Evolutionary conservation across 1,140 invertebrate species (phyloP), one percentile per base, ranked within the genome.

Genomic region (Drosophila lowei): DNA sequence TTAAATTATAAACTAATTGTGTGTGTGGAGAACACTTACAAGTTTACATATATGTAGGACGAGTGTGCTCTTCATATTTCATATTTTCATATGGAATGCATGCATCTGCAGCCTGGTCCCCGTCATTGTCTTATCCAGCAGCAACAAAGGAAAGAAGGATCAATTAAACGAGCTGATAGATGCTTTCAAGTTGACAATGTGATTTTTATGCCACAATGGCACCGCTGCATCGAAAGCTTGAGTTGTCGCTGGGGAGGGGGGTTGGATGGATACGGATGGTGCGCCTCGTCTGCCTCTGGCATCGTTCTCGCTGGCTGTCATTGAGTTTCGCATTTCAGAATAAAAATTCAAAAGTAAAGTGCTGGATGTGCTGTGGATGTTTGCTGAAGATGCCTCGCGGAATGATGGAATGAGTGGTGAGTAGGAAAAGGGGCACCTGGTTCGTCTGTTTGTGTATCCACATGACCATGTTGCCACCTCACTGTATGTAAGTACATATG

Each of bases 81-180:
- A 13, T 59, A 25, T 47, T 54, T 54, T 55, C 75, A 66, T 78
- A 30, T 25, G 23, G 71, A 56, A 68, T 70, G 56, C 21, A 70
- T 68, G 21, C 48, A 58, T 72, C 62, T 30, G 25, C 1, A 2
- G 18, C 18, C 18, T 18, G 18, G 18, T 16, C 52, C 23, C 25
- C 47, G 13, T 8, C 7, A 9, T 38, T 44, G 38, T 53, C 53
- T 7, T 30, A 13, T n/a, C 48, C 55, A 44, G 25, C 13, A 56
- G 34, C 25, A 56, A 46, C 44, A 56, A 56, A 56, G 28, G 28
- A 49, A 50, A 68, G 72, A 77, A 75, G 75, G 72, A 77, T 77
- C 75, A 77, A 77, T 77, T 77, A 77, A 77, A 77, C 74, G 65
- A 77, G 75, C 71, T 75, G 75, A 77, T 77, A 77, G 75, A 77